Evolutionary conservation across 2,888 invertebrate genomes (phyloP), one percentile per base, ranked within the genome.

Genomic region (Monoplex corrugatus): DNA sequence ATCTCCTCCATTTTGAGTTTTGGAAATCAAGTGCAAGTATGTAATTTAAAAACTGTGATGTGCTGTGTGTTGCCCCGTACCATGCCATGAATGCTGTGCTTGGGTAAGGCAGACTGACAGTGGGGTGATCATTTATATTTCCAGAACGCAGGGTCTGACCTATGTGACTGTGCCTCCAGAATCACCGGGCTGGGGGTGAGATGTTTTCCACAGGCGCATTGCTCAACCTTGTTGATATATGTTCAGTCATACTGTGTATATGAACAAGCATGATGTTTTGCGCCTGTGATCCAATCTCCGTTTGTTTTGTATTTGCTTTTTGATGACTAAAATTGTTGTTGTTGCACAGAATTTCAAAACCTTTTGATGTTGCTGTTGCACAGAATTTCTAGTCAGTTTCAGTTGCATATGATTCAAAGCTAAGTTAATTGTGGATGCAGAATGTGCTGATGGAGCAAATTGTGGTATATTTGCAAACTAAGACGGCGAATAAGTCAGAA

Each of bases 111-210:
- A 28, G 43, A 87, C 63, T 87, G 50, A 87, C 87, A 87, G 87
- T 87, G 87, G 87, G 87, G 72, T 88, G 88, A 83, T 88, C 82
- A 1, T 89, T 84, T 89, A 19, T 88, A 43, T 50, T 85, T 85
- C 50, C 84, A 85, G 84, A 78, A 72, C 86, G 40, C 86, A 92
- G 86, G 90, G 90, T 45, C 87, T 92, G 87, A 89, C 92, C 38
- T 92, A 91, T 89, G 92, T 92, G 63, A 92, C 92, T 0, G 90
- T 92, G 45, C 92, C 92, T 75, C 91, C 91, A 44, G 92, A 92
- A 40, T 91, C 92, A 45, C 92, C 92, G 19, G 91, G 92, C 43
- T 92, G 92, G 92, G 92, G 92, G 63, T 92, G 90, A 90, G 86
- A 86, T 32, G 32, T 32, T 63, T 23, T 63, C 85, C 85, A 75